Evolutionary conservation across 1,140 invertebrate genomes (phyloP).

Genomic region (Brachionus sp.): DNA sequence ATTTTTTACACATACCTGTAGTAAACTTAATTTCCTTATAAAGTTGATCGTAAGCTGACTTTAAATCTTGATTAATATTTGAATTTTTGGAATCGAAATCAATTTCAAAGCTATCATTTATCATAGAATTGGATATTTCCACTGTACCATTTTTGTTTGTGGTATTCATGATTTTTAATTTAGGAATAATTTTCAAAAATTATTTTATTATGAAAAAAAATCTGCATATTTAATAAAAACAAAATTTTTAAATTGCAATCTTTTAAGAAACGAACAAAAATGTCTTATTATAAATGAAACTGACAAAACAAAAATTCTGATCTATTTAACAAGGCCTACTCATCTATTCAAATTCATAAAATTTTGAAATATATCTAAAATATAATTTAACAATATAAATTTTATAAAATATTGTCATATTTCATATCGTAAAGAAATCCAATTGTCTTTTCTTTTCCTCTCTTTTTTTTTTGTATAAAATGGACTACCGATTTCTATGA

Average conservation of each 20-base stretch:
- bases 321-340: too few species aligned
- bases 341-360: too few species aligned
- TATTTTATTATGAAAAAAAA: not conserved
- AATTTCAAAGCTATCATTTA: not conserved
- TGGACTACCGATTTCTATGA: too few species aligned
- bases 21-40: conserved; percentile 24
- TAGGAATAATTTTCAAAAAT: not conserved
- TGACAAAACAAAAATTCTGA: too few species aligned
- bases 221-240: not conserved
- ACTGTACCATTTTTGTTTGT: not conserved
- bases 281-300: not conserved
- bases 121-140: not conserved
- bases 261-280: not conserved
- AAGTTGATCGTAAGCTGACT: not conserved
- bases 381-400: too few species aligned
- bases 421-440: too few species aligned
- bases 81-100: not conserved
- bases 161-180: not conserved
- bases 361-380: too few species aligned
- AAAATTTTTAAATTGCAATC: not conserved
- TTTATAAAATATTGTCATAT: too few species aligned
- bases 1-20: not conserved
- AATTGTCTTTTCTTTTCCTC: too few species aligned
- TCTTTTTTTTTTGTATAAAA: too few species aligned
- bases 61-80: not conserved